Conservation (phyloP, 2,888 invertebrate genomes). For the Euclidia mi region DNA sequence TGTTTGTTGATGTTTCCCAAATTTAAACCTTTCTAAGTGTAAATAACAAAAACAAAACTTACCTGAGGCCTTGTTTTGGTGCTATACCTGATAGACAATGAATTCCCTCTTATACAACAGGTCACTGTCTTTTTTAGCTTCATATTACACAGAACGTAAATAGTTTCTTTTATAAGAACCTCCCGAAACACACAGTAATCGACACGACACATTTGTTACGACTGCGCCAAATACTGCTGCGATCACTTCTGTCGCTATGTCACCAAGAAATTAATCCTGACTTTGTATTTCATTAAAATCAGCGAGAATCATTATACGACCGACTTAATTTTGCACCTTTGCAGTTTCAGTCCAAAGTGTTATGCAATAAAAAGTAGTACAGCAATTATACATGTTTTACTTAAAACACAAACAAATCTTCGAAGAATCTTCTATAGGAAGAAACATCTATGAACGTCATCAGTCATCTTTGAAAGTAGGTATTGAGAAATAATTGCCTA, state of each 20-base stretch:
- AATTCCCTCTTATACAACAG: constrained; percentile 80
- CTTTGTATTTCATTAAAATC: constrained; percentile 72
- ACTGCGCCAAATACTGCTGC: constrained; percentile 69
- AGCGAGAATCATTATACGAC: constrained; percentile 79
- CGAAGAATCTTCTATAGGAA: neutral
- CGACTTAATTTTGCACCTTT: constrained; percentile 74
- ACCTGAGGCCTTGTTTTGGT: constrained; percentile 63
- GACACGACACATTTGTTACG: constrained; percentile 69
- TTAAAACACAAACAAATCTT: constrained; percentile 33
- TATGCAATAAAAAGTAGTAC: constrained; percentile 79
- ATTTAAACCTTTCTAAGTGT: no score
- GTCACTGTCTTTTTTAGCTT: constrained; percentile 84
- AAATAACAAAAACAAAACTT: constrained; percentile 19
- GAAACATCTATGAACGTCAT: neutral
- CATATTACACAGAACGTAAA: constrained; percentile 71
- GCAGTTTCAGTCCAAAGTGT: constrained; percentile 66
- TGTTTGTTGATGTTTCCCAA: no score
- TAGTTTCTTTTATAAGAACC: constrained; percentile 36
- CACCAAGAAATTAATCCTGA: constrained; percentile 73
- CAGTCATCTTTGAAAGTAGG: neutral
- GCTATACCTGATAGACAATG: constrained; percentile 73
- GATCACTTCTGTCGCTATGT: constrained; percentile 72
- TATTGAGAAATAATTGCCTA: neutral
- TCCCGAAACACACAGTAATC: constrained; percentile 59
- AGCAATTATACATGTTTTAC: constrained; percentile 51